A percentile compares a stretch with the other conserved stretches of the same genome.
Evolutionary conservation across 1,140 invertebrate genomes (phyloP).

Genomic region (Pachypeltis micranthus): DNA sequence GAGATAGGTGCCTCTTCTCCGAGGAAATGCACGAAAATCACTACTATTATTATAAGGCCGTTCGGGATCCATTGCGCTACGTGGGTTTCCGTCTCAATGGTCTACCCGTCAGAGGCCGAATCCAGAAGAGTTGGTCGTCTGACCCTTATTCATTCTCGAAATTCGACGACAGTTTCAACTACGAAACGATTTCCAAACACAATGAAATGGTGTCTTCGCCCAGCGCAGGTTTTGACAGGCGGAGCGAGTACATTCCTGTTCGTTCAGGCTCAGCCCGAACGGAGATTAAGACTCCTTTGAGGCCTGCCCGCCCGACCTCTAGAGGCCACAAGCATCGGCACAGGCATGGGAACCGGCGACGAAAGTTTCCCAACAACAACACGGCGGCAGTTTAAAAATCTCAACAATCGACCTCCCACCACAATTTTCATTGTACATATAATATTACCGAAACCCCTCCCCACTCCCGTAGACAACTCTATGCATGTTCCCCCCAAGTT

Average conservation of each 20-base stretch:
- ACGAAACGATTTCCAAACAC: constrained; percentile 38
- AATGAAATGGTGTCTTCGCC: constrained; percentile 36
- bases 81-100: constrained; percentile 41
- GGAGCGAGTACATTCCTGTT: constrained; percentile 28
- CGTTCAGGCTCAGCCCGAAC: not conserved
- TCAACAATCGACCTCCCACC: too few species aligned
- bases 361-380: constrained; percentile 22
- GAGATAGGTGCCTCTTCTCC: constrained; percentile 41
- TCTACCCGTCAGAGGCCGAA: constrained; percentile 33
- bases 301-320: not conserved
- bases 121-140: constrained; percentile 8
- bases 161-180: not conserved
- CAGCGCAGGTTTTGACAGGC: constrained; percentile 23
- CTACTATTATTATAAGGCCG: constrained; percentile 41
- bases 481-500: too few species aligned
- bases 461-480: too few species aligned
- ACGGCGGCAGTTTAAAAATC: not conserved
- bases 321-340: not conserved
- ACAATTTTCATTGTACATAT: too few species aligned
- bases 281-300: not conserved
- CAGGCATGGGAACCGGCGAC: constrained; percentile 9
- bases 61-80: constrained; percentile 34
- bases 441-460: too few species aligned
- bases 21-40: constrained; percentile 38
- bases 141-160: constrained; percentile 26